These are phyloP conservation scores for Anagyrus pseudococci DNA, from an alignment of 2,888 invertebrate species.

Conservation along the genomic window DNA sequence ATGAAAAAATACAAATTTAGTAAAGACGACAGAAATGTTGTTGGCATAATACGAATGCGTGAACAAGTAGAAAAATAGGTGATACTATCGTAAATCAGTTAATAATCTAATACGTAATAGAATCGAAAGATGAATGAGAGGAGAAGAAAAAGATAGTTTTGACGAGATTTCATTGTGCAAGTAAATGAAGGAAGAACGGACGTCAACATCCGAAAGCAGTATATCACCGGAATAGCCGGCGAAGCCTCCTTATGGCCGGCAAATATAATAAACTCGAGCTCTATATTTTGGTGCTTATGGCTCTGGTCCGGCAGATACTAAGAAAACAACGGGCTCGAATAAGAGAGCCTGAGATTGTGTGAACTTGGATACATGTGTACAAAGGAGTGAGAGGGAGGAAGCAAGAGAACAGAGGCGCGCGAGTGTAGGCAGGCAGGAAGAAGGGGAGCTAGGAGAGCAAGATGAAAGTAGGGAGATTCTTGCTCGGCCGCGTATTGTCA, in stretches of 20 bases:
- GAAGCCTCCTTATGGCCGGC: slow-evolving; percentile 59
- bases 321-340: slow-evolving; percentile 39
- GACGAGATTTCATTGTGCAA: slow-evolving; percentile 25
- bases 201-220: slow-evolving; percentile 48
- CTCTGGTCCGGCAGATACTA: slow-evolving; percentile 48
- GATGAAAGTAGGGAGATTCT: slow-evolving; percentile 42
- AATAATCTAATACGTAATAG: slow-evolving; percentile 33
- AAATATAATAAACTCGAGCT: slow-evolving; percentile 61
- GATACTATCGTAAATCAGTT: too few species aligned
- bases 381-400: too few species aligned
- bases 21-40: too few species aligned
- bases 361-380: too few species aligned
- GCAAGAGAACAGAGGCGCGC: slow-evolving; percentile 47
- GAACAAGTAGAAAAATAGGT: too few species aligned
- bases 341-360: too few species aligned
- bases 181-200: slow-evolving; percentile 42
- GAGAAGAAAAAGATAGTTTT: slow-evolving; percentile 4
- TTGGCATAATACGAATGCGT: too few species aligned
- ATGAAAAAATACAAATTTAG: too few species aligned
- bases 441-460: background rate
- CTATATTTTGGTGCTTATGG: slow-evolving; percentile 58
- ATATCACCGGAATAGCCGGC: slow-evolving; percentile 55
- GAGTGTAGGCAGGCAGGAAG: slow-evolving; percentile 36
- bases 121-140: too few species aligned
- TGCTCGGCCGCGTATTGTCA: slow-evolving; percentile 46